These are phyloP conservation scores for Episyrphus balteatus DNA, from an alignment of 1,140 invertebrate species.

Conservation along the genomic window DNA sequence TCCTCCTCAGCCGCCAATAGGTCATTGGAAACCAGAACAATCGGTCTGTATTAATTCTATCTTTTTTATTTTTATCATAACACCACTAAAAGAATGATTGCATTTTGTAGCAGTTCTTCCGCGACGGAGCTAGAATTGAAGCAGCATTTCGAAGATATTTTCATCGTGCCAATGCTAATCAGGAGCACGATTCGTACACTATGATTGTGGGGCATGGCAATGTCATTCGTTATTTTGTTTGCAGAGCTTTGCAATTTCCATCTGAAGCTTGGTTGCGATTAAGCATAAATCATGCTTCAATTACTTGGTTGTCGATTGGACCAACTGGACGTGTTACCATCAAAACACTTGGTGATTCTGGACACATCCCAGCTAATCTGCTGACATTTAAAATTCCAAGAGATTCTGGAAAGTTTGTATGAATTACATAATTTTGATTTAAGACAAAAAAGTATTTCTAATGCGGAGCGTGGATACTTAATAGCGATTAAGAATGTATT, in stretches of 20 bases:
- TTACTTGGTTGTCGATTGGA: conserved; percentile 81
- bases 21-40: conserved; percentile 73
- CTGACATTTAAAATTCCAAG: conserved; percentile 30
- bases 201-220: conserved; percentile 96
- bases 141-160: conserved; percentile 92
- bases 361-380: conserved; percentile 59
- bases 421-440: background rate
- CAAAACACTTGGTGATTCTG: conserved; percentile 71
- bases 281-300: conserved; percentile 80
- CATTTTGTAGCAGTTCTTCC: conserved; percentile 70
- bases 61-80: background rate
- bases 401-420: conserved; percentile 27
- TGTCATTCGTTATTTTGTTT: conserved; percentile 96
- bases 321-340: conserved; percentile 79
- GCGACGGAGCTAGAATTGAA: conserved; percentile 94
- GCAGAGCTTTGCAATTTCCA: conserved; percentile 94
- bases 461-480: too few relatives aligned
- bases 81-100: conserved; percentile 1
- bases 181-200: conserved; percentile 79
- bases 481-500: too few relatives aligned
- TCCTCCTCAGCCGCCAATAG: conserved; percentile 83
- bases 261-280: conserved; percentile 93
- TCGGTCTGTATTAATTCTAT: conserved; percentile 47
- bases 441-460: too few relatives aligned
- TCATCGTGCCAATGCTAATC: conserved; percentile 70